phyloP scores from a whole-genome alignment of 2,888 invertebrate species.

The Aethes cnicana region DNA sequence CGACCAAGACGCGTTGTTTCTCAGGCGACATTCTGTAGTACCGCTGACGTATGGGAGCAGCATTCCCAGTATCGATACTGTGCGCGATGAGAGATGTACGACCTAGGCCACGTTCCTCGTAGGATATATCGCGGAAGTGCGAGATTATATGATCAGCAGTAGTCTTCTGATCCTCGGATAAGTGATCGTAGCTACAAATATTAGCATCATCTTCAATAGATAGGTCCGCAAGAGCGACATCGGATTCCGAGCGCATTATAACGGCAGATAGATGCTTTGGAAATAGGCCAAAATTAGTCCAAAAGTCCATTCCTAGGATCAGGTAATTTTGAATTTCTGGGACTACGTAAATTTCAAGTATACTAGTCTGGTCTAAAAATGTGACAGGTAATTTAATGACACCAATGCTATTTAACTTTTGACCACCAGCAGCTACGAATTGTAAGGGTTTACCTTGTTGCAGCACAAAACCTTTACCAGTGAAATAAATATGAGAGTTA shows the following conservation, averaged over 20 bases:
- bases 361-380: not conserved
- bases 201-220: not conserved
- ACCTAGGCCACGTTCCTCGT: not conserved
- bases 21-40: conserved; percentile 18
- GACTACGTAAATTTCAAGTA: not conserved
- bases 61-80: conserved; percentile 12
- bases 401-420: not conserved
- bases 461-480: not conserved
- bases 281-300: too few relatives aligned
- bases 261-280: too few relatives aligned
- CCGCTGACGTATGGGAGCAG: conserved; percentile 21
- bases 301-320: not conserved
- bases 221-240: too few relatives aligned
- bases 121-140: not conserved
- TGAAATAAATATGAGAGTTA: not conserved
- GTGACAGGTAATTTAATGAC: not conserved
- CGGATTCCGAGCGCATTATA: too few relatives aligned
- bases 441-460: not conserved
- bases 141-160: too few relatives aligned
- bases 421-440: not conserved
- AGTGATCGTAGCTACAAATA: not conserved
- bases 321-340: not conserved
- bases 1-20: conserved; percentile 32
- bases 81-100: not conserved
- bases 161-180: not conserved